Conservation (phyloP, 2,113 vertebrate species). For the Uropsilus gracilis region DNA sequence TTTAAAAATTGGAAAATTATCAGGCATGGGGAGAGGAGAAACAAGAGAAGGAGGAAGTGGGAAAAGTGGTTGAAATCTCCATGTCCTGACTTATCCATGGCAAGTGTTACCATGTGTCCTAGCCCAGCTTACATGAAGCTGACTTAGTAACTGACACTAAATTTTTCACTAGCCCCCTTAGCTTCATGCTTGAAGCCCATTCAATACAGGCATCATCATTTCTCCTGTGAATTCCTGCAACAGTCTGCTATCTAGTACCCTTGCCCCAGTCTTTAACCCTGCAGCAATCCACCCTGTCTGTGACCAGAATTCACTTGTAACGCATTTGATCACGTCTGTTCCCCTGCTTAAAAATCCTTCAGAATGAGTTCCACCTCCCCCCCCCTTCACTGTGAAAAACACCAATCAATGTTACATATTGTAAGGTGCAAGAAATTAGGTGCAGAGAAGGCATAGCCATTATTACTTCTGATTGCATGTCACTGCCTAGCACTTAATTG, state of each 20-base stretch:
- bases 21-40: neutral
- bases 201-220: neutral
- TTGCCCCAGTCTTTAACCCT: neutral
- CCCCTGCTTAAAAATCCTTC: neutral
- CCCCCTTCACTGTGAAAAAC: neutral
- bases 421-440: neutral
- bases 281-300: neutral
- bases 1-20: slow-evolving; percentile 25
- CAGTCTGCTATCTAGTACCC: neutral
- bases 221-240: neutral
- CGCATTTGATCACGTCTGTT: neutral
- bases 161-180: neutral
- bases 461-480: neutral
- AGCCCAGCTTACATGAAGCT: neutral
- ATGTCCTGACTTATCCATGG: neutral
- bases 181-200: neutral
- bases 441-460: neutral
- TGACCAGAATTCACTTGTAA: slow-evolving; percentile 16
- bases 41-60: neutral
- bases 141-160: neutral
- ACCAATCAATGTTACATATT: neutral
- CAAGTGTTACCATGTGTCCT: neutral
- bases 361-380: neutral
- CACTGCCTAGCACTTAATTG: slow-evolving; percentile 22
- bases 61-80: neutral